phyloP scores from a whole-genome alignment of 2,888 invertebrate genomes.

The Sarcophaga caerulescens region DNA sequence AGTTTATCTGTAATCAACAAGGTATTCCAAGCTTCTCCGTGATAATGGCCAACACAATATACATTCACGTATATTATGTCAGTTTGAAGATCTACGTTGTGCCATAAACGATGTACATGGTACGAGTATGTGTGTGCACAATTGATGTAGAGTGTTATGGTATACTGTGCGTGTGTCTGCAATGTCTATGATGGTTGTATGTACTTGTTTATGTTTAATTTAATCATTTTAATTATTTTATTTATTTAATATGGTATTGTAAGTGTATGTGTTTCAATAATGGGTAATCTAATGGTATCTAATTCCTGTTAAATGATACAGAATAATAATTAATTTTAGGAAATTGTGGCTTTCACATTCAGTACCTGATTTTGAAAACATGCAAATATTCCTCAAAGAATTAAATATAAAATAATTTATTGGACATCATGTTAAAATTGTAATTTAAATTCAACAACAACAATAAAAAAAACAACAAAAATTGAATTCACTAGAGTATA shows the following conservation, averaged over 20 bases:
- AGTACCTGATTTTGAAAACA: slow-evolving; percentile 10
- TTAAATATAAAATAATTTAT: slow-evolving; percentile 22
- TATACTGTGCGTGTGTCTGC: too few relatives aligned
- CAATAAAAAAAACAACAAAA: neutral
- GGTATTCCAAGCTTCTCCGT: too few relatives aligned
- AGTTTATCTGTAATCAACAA: too few relatives aligned
- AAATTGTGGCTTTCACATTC: slow-evolving; percentile 31
- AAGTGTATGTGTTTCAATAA: neutral
- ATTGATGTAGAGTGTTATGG: too few relatives aligned
- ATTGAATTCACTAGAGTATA: neutral
- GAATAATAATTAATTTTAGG: slow-evolving; percentile 37
- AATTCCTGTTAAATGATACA: slow-evolving; percentile 31
- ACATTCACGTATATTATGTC: too few relatives aligned
- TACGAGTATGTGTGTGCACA: too few relatives aligned
- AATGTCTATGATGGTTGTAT: neutral
- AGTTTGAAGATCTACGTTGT: too few relatives aligned
- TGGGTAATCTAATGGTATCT: neutral
- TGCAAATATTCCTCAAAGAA: neutral
- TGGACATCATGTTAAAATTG: neutral
- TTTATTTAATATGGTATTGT: slow-evolving; percentile 22
- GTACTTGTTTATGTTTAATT: neutral
- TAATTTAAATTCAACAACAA: neutral
- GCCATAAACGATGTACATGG: too few relatives aligned
- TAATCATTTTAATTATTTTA: slow-evolving; percentile 35
- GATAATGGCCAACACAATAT: too few relatives aligned